phyloP scores from a whole-genome alignment of 1,140 invertebrate genomes.

The Grapholita molesta region DNA sequence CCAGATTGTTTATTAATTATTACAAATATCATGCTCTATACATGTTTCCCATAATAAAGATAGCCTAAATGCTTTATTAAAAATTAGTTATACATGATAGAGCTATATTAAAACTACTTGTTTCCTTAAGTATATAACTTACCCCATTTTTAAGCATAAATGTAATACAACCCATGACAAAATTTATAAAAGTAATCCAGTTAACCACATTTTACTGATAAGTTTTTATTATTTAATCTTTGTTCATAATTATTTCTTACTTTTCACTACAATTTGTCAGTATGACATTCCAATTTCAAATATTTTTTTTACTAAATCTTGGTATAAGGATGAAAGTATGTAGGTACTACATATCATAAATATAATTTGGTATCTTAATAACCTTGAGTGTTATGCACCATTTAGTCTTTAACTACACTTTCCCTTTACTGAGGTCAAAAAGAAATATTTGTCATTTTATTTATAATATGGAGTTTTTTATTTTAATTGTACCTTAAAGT shows the following conservation, averaged over 20 bases:
- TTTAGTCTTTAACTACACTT: too few species aligned
- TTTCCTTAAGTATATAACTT: not conserved
- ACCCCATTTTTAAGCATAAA: not conserved
- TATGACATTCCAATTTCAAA: constrained; percentile 31
- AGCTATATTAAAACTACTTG: not conserved
- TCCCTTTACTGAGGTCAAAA: too few species aligned
- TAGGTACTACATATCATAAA: too few species aligned
- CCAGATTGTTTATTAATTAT: not conserved
- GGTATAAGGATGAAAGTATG: not conserved
- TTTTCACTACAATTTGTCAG: constrained; percentile 15
- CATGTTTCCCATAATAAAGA: too few species aligned
- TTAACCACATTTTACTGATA: not conserved
- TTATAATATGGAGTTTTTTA: too few species aligned
- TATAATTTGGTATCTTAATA: too few species aligned
- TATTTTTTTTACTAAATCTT: constrained; percentile 9
- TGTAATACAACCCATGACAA: not conserved
- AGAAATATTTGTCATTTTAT: too few species aligned
- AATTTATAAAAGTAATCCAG: not conserved
- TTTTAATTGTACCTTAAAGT: too few species aligned
- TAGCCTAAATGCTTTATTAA: too few species aligned
- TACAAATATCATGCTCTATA: not conserved
- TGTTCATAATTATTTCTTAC: not conserved
- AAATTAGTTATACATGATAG: not conserved
- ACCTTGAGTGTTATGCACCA: too few species aligned
- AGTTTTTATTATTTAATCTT: constrained; percentile 17